A percentile compares a stretch with the other conserved stretches of the same genome.
Conservation (phyloP, 2,888 invertebrate genomes). For the Epicampocera succincta region DNA sequence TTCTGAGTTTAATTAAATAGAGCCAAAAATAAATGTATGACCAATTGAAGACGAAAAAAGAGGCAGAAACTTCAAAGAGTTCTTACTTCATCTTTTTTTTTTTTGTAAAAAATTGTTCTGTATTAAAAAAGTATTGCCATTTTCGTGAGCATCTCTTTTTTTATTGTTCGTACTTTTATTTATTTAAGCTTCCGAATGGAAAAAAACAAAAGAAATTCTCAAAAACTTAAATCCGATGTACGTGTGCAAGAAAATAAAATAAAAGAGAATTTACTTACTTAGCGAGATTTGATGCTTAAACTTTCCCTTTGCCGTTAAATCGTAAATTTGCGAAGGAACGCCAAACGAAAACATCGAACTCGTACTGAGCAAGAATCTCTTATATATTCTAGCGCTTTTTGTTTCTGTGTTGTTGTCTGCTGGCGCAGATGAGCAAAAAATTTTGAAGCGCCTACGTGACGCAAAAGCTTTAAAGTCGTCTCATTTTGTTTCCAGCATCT, state of each 20-base stretch:
- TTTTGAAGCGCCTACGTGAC: constrained; percentile 79
- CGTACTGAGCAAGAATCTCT: constrained; percentile 38
- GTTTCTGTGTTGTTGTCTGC: not conserved
- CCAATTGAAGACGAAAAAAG: no score
- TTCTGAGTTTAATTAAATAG: no score
- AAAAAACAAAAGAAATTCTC: constrained; percentile 50
- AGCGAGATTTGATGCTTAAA: constrained; percentile 76
- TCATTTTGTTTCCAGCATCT: constrained; percentile 35
- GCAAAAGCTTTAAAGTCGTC: constrained; percentile 74
- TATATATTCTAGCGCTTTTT: not conserved
- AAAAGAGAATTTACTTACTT: constrained; percentile 74
- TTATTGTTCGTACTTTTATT: not conserved
- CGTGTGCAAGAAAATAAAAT: constrained; percentile 73
- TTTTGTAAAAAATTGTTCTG: no score
- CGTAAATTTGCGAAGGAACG: constrained; percentile 75
- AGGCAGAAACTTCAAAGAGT: not conserved
- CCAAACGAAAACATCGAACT: constrained; percentile 38
- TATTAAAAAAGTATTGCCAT: no score
- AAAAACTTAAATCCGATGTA: constrained; percentile 77
- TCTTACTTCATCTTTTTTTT: no score
- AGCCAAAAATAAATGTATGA: no score
- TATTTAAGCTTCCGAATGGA: constrained; percentile 25
- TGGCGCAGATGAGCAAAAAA: constrained; percentile 67
- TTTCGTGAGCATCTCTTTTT: no score
- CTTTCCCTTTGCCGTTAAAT: constrained; percentile 76